Conservation (phyloP, 2,797 vertebrate species). For the Pteronotus mesoamericanus region DNA sequence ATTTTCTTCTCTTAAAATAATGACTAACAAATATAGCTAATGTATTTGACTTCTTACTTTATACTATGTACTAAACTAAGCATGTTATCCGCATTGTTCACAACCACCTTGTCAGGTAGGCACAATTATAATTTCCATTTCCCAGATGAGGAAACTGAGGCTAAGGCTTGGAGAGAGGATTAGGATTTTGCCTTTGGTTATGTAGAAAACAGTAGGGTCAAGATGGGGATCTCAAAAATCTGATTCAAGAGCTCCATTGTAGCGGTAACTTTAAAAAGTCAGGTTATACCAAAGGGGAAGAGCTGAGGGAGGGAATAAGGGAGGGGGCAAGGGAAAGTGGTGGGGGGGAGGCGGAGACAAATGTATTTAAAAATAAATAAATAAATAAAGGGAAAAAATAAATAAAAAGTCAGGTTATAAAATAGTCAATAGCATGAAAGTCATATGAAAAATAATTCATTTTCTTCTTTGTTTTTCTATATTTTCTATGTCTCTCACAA, state of each 20-base stretch:
- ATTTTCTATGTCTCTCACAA: neutral
- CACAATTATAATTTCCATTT: neutral
- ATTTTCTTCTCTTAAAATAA: neutral
- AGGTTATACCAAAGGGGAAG: no score
- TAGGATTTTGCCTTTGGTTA: neutral
- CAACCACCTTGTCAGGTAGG: neutral
- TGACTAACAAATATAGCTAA: neutral
- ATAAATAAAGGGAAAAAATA: no score
- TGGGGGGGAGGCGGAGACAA: no score
- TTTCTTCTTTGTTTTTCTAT: slow-evolving; percentile 27
- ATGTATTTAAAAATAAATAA: no score
- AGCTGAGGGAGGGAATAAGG: no score
- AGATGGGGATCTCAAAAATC: neutral
- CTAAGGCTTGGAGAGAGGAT: neutral
- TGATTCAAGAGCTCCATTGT: neutral
- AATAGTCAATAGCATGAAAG: neutral
- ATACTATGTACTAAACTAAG: neutral
- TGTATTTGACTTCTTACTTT: neutral
- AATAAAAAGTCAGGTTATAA: neutral
- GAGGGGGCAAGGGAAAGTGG: no score
- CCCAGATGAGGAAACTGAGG: neutral
- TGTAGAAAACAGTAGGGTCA: neutral
- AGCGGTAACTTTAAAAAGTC: neutral
- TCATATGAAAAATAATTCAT: neutral
- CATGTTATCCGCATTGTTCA: neutral